These are phyloP conservation scores for Nyctibius grandis DNA, from an alignment of 2,797 vertebrate species.

Conservation along the genomic window DNA sequence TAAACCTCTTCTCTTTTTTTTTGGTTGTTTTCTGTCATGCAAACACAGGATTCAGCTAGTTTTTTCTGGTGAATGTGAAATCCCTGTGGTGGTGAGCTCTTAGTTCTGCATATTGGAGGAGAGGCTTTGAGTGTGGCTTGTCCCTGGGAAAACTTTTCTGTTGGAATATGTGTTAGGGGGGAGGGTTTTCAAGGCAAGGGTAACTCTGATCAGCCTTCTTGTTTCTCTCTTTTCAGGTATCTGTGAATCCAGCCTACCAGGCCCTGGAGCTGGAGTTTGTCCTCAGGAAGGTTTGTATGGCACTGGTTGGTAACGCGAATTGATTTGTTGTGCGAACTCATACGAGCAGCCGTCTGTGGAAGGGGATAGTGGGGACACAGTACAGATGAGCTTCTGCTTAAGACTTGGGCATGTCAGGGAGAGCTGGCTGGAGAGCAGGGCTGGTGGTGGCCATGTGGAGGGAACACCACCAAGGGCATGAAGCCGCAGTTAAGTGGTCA, in stretches of 20 bases:
- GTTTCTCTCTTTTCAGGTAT: constrained; percentile 73
- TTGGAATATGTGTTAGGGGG: not conserved
- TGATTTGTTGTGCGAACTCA: not conserved
- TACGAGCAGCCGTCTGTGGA: not conserved
- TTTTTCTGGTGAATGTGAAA: not conserved
- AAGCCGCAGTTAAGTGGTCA: not conserved
- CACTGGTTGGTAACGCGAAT: not conserved
- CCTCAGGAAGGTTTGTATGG: constrained; percentile 78
- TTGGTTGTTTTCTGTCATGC: not conserved
- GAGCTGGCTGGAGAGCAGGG: not conserved
- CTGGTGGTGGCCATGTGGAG: not conserved
- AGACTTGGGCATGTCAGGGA: not conserved
- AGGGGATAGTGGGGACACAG: not conserved
- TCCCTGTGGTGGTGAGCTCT: not conserved
- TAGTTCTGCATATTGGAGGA: not conserved
- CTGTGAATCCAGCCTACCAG: constrained; percentile 92
- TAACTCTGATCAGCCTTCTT: not conserved
- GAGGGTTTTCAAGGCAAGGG: not conserved
- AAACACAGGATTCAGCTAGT: not conserved
- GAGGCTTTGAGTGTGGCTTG: not conserved
- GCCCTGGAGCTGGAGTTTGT: constrained; percentile 82
- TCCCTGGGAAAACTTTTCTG: not conserved
- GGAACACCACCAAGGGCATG: not conserved
- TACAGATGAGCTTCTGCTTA: not conserved
- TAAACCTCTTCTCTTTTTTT: not conserved